Conservation (phyloP, 2,113 vertebrate genomes). For the Crotophaga sulcirostris region DNA sequence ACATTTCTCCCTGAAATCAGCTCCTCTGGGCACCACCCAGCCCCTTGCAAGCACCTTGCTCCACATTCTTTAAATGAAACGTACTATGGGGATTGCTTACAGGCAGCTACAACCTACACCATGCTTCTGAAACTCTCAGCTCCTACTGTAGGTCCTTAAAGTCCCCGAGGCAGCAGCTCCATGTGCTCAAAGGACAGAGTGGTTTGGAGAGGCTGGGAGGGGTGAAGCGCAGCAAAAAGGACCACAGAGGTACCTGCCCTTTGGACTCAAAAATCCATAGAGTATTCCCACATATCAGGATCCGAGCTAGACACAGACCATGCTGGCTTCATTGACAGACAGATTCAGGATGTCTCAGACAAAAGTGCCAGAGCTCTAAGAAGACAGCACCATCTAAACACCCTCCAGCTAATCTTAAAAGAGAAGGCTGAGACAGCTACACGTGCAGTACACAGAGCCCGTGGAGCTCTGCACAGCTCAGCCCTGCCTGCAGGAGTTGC, state of each 20-base stretch:
- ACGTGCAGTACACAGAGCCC: fast-evolving
- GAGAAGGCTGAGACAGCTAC: not conserved
- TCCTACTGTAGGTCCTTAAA: not conserved
- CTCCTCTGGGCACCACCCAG: not conserved
- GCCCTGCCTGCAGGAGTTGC: not conserved
- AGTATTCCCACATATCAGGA: not conserved
- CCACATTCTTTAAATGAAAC: not conserved
- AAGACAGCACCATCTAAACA: not conserved
- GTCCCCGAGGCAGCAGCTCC: not conserved
- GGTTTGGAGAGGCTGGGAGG: not conserved
- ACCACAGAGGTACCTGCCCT: not conserved
- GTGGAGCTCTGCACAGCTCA: fast-evolving
- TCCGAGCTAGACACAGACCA: not conserved
- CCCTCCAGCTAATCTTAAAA: fast-evolving
- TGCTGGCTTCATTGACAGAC: fast-evolving
- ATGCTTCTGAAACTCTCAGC: not conserved
- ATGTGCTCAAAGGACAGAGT: not conserved
- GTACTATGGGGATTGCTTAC: not conserved
- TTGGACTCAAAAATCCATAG: fast-evolving
- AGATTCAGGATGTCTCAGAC: not conserved
- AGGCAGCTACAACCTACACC: not conserved
- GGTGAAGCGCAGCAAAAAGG: not conserved
- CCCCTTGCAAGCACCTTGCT: not conserved
- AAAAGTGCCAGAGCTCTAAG: not conserved
- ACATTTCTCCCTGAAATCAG: not conserved